These are phyloP conservation scores for Triplophysa tibetana DNA, from an alignment of 2,113 vertebrate species.

Conservation along the genomic window DNA sequence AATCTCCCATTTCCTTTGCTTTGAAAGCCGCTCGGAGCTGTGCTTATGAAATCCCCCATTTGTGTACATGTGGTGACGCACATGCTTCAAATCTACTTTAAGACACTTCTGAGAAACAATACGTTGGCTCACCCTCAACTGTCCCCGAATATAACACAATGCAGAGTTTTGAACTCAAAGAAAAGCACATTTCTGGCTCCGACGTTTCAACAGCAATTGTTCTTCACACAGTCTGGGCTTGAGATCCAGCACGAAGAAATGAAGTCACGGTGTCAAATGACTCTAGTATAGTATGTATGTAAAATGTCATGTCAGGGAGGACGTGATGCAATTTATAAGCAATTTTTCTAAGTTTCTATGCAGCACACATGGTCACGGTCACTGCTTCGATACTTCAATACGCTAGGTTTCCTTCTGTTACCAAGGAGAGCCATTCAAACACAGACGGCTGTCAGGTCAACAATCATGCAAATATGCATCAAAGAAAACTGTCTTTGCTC, in stretches of 20 bases:
- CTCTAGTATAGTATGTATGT: background rate
- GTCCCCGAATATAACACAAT: background rate
- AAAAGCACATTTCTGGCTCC: background rate
- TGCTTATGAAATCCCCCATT: slow-evolving; percentile 48
- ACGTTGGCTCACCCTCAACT: background rate
- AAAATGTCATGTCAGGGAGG: slow-evolving; percentile 18
- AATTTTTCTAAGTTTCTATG: slow-evolving; percentile 35
- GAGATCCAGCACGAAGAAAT: slow-evolving; percentile 42
- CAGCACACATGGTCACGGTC: slow-evolving; percentile 5
- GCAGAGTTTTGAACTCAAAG: slow-evolving; percentile 6
- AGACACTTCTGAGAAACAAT: slow-evolving; percentile 29
- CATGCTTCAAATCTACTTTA: slow-evolving; percentile 15
- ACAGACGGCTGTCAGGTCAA: slow-evolving; percentile 45
- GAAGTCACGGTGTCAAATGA: slow-evolving; percentile 38
- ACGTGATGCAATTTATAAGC: slow-evolving; percentile 63
- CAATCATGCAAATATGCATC: slow-evolving; percentile 50
- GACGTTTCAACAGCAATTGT: background rate
- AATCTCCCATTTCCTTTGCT: slow-evolving; percentile 13
- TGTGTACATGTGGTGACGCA: slow-evolving; percentile 39
- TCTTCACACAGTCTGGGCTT: background rate
- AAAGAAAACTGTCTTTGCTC: slow-evolving; percentile 61
- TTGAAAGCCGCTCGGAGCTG: slow-evolving; percentile 14
- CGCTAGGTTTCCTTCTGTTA: slow-evolving; percentile 37
- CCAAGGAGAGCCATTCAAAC: slow-evolving; percentile 31
- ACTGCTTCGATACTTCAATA: slow-evolving; percentile 43